Base-by-base conservation (phyloP, 2,113 vertebrate species). In the Nanorana parkeri region DNA sequence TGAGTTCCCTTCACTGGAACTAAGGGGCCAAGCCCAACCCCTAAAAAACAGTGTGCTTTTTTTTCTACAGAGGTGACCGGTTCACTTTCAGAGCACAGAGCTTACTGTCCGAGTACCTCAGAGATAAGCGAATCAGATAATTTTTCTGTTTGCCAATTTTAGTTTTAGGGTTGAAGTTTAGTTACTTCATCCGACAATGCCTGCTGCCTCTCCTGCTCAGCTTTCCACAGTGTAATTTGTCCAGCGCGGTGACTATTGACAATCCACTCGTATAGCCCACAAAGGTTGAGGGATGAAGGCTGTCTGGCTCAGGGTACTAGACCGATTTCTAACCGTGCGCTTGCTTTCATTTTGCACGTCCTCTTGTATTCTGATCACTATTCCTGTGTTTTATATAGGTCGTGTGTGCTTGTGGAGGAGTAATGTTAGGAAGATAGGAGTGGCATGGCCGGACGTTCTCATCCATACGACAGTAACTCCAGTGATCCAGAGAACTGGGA, bases 401-500 rank as follows among this genome's bases (percentile, higher is more conserved):
- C 90, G 91, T 96, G 94, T 93, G 92, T 92, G 89, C 90, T 90
- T 92, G 92, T 89, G 92, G 90, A 93, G 89, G 91, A 89, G 71
- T 93, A 92, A 91, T 93, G 91, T 92, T 92, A 92, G 94, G 91
- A 94, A 91, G 88, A 90, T 93, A 91, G 87, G 86, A 91, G 93
- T 95, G 95, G 96, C 93, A 97, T 97, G 96, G 96, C 94, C 94
- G 94, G 92, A 90, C 93, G 92, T 90, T 93, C 94, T 92, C 95
- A 93, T 91, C 94, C 95, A 92, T 96, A 96, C 96, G 96, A 97
- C 91, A 96, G 96, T 93, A 96, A 97, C 93, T 96, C 95, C 91
- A 97, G 95, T 88, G 95, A 97, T 90, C 94, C 95, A 88, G 95
- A 97, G 92, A 96, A 95, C 90, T 95, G 95, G 92, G 94, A 96